Evolutionary conservation across 1,140 invertebrate genomes (phyloP).

Genomic region (Heterodera carotae): DNA sequence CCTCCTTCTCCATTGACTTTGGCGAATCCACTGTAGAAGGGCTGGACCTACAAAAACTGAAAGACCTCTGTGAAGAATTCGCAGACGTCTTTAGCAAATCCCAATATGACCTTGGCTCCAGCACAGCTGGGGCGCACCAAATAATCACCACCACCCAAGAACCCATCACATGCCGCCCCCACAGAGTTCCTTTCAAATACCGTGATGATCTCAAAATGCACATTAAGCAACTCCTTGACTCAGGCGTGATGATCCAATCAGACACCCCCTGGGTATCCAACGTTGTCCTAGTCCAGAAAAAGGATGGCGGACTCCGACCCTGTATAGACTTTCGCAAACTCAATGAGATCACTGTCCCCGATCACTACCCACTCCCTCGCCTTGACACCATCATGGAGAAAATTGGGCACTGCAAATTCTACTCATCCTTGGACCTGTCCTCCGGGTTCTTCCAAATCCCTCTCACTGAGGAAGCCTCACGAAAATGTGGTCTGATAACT

Average conservation of each 20-base stretch:
- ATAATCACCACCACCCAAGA: no score
- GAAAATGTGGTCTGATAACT: conserved; percentile 28
- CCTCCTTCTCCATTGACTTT: neutral
- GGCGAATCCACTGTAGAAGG: neutral
- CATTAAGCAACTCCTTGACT: no score
- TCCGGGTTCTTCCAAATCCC: conserved; percentile 27
- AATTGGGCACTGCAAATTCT: conserved; percentile 9
- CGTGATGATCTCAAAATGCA: no score
- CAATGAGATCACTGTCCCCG: conserved; percentile 66
- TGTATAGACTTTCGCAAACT: conserved; percentile 68
- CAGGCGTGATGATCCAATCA: no score
- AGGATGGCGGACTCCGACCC: conserved; percentile 41
- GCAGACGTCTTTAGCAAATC: no score
- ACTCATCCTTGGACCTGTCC: neutral
- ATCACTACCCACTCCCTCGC: conserved; percentile 69
- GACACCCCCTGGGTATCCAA: no score
- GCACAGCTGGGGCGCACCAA: no score
- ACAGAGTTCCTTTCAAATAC: no score
- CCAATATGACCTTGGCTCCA: no score
- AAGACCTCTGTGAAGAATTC: no score
- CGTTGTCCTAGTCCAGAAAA: conserved; percentile 10
- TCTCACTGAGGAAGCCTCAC: conserved; percentile 43
- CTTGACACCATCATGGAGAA: conserved; percentile 66
- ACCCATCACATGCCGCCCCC: no score
- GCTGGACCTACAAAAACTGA: neutral